Evolutionary conservation across 2,113 vertebrate genomes (phyloP).

Genomic region (Chaetura pelagica): DNA sequence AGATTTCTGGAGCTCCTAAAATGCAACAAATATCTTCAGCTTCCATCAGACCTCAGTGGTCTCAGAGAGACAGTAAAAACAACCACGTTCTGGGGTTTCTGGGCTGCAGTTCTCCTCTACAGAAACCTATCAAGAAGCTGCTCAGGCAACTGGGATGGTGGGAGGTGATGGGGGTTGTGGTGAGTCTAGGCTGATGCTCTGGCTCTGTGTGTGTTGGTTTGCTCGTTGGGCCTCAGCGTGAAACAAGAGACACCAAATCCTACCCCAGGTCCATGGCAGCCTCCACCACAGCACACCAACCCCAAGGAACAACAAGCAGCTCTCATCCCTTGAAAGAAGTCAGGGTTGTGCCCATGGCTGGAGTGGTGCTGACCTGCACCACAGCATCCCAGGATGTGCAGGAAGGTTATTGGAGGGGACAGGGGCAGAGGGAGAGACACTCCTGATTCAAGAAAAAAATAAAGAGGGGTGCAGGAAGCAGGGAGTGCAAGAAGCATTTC

Average conservation of each 20-base stretch:
- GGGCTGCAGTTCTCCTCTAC: background rate
- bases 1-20: conserved; percentile 21
- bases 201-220: accelerated
- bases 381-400: background rate
- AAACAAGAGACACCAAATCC: background rate
- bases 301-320: accelerated
- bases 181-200: accelerated
- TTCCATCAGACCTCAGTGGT: background rate
- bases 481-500: background rate
- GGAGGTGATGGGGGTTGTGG: accelerated
- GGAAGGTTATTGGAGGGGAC: background rate
- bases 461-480: background rate
- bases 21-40: background rate
- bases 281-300: accelerated
- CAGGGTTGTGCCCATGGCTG: too few species aligned
- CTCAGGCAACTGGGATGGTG: accelerated
- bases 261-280: background rate
- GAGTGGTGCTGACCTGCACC: background rate
- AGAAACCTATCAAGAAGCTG: background rate
- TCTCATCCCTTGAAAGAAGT: accelerated
- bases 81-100: accelerated
- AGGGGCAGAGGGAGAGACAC: background rate
- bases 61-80: background rate
- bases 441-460: too few species aligned
- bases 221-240: accelerated